These are phyloP conservation scores for Cynopterus brachyotis DNA, from an alignment of 2,113 vertebrate species.

Conservation along the genomic window DNA sequence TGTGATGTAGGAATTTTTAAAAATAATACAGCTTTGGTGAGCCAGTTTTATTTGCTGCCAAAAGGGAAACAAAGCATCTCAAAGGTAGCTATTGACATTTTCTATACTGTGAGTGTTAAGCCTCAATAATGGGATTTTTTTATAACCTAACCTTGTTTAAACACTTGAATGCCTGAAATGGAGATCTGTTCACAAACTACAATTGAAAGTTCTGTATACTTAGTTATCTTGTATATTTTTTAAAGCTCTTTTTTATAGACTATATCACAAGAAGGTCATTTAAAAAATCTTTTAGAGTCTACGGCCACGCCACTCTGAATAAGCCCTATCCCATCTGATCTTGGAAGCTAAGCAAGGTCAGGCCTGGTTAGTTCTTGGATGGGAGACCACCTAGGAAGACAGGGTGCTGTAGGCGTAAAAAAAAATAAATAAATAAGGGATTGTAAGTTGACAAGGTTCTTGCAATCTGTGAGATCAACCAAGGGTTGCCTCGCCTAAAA, in stretches of 20 bases:
- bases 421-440: no score
- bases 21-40: conserved; percentile 91
- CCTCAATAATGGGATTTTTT: background rate
- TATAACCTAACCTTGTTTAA: background rate
- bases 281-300: background rate
- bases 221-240: background rate
- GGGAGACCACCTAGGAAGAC: no score
- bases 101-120: background rate
- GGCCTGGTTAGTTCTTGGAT: no score
- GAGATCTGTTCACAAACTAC: background rate
- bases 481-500: no score
- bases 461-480: no score
- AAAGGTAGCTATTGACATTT: conserved; percentile 80
- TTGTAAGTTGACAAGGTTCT: no score
- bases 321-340: no score
- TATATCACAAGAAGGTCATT: background rate
- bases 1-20: conserved; percentile 96
- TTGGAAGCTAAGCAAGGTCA: no score
- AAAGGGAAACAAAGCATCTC: conserved; percentile 83
- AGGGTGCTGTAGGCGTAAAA: no score
- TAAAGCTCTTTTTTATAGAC: background rate
- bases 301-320: no score
- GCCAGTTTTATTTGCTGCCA: conserved; percentile 91
- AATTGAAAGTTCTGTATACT: background rate
- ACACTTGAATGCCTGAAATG: background rate